phyloP scores from a whole-genome alignment of 37 sponge, comb jelly and placozoan species.

The Chondrilla cf. caribensis region DNA sequence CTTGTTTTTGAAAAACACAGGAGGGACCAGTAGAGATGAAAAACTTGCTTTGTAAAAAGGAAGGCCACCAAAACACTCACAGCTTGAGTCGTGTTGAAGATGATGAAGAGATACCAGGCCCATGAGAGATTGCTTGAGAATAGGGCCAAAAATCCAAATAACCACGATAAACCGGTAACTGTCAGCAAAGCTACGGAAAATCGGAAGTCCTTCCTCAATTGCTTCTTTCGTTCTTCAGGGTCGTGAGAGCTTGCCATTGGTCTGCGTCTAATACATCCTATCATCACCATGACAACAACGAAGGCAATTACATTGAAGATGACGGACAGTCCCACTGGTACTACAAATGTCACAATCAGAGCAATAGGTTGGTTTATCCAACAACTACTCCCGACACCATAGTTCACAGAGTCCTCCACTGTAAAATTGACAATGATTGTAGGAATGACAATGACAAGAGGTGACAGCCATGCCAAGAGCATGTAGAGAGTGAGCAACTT shows the following conservation, averaged over 20 bases:
- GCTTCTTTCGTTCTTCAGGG: neutral
- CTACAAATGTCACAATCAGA: no score
- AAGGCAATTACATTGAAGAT: slow-evolving; percentile 23
- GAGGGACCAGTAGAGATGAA: slow-evolving; percentile 12
- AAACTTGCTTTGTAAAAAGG: slow-evolving; percentile 19
- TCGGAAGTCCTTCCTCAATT: neutral
- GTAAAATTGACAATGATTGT: no score
- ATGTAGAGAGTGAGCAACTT: neutral
- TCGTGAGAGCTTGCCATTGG: neutral
- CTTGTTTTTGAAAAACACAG: no score
- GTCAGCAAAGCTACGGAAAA: slow-evolving; percentile 11
- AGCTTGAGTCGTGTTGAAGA: slow-evolving; percentile 52
- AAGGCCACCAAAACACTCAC: slow-evolving; percentile 24
- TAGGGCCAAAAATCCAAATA: slow-evolving; percentile 50
- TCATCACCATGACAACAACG: neutral
- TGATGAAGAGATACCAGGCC: slow-evolving; percentile 55
- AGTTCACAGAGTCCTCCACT: no score
- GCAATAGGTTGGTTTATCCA: no score
- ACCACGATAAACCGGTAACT: slow-evolving; percentile 47
- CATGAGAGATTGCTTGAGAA: neutral
- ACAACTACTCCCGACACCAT: no score
- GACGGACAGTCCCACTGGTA: no score
- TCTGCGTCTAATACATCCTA: neutral
- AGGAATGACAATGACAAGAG: no score
- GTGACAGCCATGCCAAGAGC: no score